Evolutionary conservation across 2,113 vertebrate genomes (phyloP).

Genomic region (Rallus limicola): DNA sequence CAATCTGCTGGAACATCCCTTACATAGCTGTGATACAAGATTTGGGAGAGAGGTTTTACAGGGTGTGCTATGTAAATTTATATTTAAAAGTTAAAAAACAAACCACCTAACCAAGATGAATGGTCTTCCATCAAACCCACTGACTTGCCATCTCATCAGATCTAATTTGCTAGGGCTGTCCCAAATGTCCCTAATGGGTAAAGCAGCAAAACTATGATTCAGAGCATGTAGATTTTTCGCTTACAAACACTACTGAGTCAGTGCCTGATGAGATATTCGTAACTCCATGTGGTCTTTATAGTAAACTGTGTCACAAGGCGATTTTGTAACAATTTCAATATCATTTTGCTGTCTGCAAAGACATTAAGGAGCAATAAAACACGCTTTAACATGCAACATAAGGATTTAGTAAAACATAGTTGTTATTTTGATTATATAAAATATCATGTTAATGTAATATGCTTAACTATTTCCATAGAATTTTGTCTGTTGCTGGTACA

Average conservation of each 20-base stretch:
- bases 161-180: neutral
- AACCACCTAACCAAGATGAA: rapidly evolving
- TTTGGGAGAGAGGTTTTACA: neutral
- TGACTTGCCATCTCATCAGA: neutral
- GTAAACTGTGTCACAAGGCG: constrained; percentile 23
- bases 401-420: neutral
- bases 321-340: constrained; percentile 39
- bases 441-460: neutral
- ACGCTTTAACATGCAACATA: neutral
- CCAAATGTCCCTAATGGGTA: neutral
- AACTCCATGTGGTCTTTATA: neutral
- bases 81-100: neutral
- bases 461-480: neutral
- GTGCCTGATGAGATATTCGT: neutral
- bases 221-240: neutral
- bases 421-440: neutral
- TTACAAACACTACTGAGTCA: neutral
- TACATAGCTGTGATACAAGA: neutral
- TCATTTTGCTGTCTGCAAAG: constrained; percentile 40
- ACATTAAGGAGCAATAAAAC: constrained; percentile 19
- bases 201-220: neutral
- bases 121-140: neutral
- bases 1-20: neutral
- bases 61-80: neutral
- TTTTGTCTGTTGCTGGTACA: neutral